Percentiles rank a stretch among this genome's conserved stretches.
Evolutionary conservation across 1,140 invertebrate genomes (phyloP).

Genomic region (Micrasema minimum): DNA sequence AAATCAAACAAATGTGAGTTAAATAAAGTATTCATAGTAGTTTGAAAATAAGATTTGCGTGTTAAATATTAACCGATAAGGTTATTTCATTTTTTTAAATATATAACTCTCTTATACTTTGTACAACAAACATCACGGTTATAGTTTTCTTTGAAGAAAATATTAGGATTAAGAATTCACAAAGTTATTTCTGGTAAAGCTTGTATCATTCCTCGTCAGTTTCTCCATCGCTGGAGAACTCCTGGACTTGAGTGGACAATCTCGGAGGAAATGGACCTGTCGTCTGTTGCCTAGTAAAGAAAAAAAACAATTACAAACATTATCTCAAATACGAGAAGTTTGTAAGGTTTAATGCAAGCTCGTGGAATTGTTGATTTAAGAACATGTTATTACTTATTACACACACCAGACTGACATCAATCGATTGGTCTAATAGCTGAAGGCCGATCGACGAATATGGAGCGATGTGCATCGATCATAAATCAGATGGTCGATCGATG

Average conservation of each 20-base stretch:
- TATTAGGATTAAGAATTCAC: neutral
- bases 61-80: constrained; percentile 8
- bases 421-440: no score
- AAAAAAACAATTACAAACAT: constrained; percentile 18
- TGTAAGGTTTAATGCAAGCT: no score
- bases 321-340: no score
- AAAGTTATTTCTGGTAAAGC: no score
- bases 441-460: no score
- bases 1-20: constrained; percentile 1
- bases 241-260: constrained; percentile 69
- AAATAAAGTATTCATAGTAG: neutral
- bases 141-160: constrained; percentile 28
- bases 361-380: no score
- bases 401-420: no score
- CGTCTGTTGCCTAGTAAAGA: constrained; percentile 78
- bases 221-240: constrained; percentile 91
- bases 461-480: no score
- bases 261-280: constrained; percentile 78
- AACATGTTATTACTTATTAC: no score
- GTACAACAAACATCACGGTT: constrained; percentile 33
- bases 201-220: constrained; percentile 83
- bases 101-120: constrained; percentile 28
- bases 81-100: constrained; percentile 3
- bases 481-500: no score
- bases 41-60: constrained; percentile 2